phyloP scores from a whole-genome alignment of 2,888 invertebrate species.

The Drosophila neutralis region DNA sequence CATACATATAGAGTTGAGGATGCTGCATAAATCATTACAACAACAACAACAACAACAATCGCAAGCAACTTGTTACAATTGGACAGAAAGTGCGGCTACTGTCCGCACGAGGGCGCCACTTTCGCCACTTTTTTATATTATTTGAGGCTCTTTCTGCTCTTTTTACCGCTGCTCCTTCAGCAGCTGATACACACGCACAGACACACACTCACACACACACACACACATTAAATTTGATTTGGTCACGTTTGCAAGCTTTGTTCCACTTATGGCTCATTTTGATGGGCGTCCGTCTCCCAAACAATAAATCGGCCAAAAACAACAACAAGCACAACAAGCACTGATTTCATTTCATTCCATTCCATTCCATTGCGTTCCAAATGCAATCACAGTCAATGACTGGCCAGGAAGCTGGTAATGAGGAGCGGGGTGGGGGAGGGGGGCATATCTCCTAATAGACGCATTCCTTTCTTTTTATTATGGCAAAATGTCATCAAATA shows the following conservation, averaged over 20 bases:
- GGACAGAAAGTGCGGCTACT: slow-evolving; percentile 20
- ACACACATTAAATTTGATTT: slow-evolving; percentile 83
- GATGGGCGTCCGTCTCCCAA: slow-evolving; percentile 33
- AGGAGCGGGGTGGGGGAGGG: accelerated
- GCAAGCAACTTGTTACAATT: slow-evolving; percentile 41
- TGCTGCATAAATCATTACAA: slow-evolving; percentile 64
- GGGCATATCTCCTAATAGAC: neutral
- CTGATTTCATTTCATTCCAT: slow-evolving; percentile 13
- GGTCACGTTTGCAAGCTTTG: slow-evolving; percentile 84
- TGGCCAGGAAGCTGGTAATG: neutral
- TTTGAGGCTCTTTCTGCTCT: neutral
- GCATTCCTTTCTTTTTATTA: slow-evolving; percentile 4
- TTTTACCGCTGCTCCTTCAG: slow-evolving; percentile 14
- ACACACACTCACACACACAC: neutral
- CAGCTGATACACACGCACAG: slow-evolving; percentile 7
- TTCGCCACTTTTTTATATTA: neutral
- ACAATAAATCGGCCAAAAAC: slow-evolving; percentile 38
- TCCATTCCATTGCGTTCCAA: slow-evolving; percentile 33
- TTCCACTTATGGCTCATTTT: slow-evolving; percentile 84
- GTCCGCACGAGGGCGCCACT: slow-evolving; percentile 48
- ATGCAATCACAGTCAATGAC: slow-evolving; percentile 67
- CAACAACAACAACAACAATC: slow-evolving; percentile 30
- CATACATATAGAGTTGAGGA: neutral
- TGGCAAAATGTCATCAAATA: neutral
- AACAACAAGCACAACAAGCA: slow-evolving; percentile 3